Evolutionary conservation across 2,888 invertebrate species (phyloP).

Genomic region (Cremastinae sp.): DNA sequence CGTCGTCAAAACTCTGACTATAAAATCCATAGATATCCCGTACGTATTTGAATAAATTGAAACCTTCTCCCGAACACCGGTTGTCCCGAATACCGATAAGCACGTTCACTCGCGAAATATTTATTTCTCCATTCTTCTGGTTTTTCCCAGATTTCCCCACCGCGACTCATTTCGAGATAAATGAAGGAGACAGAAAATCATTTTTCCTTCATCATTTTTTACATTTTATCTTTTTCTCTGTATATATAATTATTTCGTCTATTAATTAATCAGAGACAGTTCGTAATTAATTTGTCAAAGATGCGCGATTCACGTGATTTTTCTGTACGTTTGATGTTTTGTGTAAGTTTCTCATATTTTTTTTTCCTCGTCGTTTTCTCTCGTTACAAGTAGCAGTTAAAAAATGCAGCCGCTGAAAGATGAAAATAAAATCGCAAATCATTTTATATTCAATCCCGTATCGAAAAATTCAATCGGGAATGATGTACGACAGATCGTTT

Average conservation of each 20-base stretch:
- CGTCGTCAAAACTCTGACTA: constrained; percentile 54
- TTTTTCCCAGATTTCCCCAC: constrained; percentile 50
- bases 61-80: constrained; percentile 12
- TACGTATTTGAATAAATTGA: neutral
- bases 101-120: constrained; percentile 34
- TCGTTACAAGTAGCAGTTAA: neutral
- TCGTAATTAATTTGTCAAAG: constrained; percentile 2
- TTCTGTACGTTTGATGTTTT: neutral
- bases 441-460: constrained; percentile 52
- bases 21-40: constrained; percentile 14
- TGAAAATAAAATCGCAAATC: constrained; percentile 43
- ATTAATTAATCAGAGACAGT: neutral
- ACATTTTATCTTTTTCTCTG: neutral
- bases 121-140: constrained; percentile 55
- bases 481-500: constrained; percentile 47
- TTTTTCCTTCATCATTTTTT: neutral
- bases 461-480: constrained; percentile 52
- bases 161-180: neutral
- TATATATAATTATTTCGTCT: neutral
- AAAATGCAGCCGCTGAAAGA: neutral
- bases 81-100: constrained; percentile 57
- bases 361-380: neutral
- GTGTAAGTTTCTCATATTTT: neutral
- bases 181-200: neutral
- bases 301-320: neutral